Evolutionary conservation across 2,888 invertebrate genomes (phyloP).

Genomic region (Euphydryas editha): DNA sequence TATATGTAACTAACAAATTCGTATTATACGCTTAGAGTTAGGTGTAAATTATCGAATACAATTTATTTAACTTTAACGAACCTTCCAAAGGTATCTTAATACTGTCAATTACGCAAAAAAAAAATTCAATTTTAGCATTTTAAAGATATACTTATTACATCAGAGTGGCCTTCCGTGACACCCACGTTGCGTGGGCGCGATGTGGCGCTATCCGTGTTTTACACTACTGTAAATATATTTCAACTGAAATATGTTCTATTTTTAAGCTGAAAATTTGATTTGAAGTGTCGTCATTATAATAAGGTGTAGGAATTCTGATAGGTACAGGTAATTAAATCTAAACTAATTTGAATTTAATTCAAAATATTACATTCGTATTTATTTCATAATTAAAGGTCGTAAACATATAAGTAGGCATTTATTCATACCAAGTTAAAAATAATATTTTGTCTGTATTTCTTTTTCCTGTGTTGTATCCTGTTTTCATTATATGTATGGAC

Average conservation of each 20-base stretch:
- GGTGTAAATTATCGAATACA: no score
- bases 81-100: background rate
- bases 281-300: constrained; percentile 39
- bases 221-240: constrained; percentile 64
- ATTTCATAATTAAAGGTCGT: no score
- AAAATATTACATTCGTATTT: no score
- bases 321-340: background rate
- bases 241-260: constrained; percentile 60
- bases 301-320: constrained; percentile 21
- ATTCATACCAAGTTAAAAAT: no score
- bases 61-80: no score
- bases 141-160: constrained; percentile 25
- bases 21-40: no score
- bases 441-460: no score
- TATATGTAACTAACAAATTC: constrained; percentile 22
- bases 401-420: no score
- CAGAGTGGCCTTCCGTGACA: constrained; percentile 50
- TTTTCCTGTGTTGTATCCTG: no score
- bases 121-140: constrained; percentile 11
- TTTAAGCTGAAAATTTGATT: constrained; percentile 55
- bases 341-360: no score
- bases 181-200: constrained; percentile 50
- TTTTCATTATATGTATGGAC: no score
- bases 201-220: constrained; percentile 61
- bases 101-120: background rate